phyloP scores from a whole-genome alignment of 2,888 invertebrate genomes.

The Panopea generosa region DNA sequence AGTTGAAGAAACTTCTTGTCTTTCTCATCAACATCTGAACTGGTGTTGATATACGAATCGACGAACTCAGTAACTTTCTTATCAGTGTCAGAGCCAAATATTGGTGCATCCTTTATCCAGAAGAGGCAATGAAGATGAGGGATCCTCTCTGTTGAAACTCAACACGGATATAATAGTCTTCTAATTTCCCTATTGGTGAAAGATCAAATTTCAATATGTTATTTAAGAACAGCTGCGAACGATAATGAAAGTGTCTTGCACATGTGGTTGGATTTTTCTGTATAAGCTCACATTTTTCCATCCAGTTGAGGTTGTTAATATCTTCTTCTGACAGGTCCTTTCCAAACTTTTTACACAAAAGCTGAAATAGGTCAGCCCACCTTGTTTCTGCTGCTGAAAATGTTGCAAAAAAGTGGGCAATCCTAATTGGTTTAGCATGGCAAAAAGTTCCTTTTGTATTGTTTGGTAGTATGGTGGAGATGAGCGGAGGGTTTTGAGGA shows the following conservation, averaged over 20 bases:
- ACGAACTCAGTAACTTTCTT: constrained; percentile 30
- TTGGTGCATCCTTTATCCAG: constrained; percentile 34
- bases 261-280: constrained; percentile 39
- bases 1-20: constrained; percentile 22
- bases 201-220: constrained; percentile 21
- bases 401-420: constrained; percentile 48
- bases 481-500: constrained; percentile 35
- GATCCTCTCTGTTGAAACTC: constrained; percentile 43
- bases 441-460: constrained; percentile 50
- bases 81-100: constrained; percentile 13
- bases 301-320: constrained; percentile 31
- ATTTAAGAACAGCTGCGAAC: constrained; percentile 27
- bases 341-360: constrained; percentile 5
- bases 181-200: constrained; percentile 23
- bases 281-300: constrained; percentile 40
- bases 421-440: constrained; percentile 46
- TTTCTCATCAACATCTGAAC: constrained; percentile 6
- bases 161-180: constrained; percentile 23
- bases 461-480: constrained; percentile 44
- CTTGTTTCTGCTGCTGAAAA: constrained; percentile 53
- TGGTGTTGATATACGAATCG: constrained; percentile 14
- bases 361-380: constrained; percentile 30
- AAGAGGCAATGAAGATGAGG: constrained; percentile 34
- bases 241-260: constrained; percentile 41
- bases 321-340: constrained; percentile 3